Percentiles rank a stretch among this genome's conserved stretches.
These are phyloP conservation scores for Smittia aterrima DNA, from an alignment of 2,888 invertebrate species.

Conservation along the genomic window DNA sequence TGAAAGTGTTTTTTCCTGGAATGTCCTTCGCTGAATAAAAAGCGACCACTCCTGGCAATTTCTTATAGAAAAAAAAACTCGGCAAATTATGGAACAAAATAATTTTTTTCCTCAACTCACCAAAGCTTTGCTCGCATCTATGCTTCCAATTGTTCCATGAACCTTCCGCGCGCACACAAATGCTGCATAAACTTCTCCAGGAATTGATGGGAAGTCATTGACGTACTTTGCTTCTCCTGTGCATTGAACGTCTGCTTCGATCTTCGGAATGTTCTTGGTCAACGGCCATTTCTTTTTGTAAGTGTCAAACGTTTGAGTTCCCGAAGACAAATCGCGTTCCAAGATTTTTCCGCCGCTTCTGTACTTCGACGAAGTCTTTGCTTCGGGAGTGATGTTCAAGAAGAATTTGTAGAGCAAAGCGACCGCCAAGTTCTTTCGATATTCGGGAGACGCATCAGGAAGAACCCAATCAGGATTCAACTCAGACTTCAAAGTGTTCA, in stretches of 20 bases:
- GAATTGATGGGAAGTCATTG: slow-evolving; percentile 51
- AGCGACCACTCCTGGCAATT: slow-evolving; percentile 61
- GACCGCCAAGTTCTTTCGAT: slow-evolving; percentile 61
- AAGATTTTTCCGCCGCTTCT: slow-evolving; percentile 56
- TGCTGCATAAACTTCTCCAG: slow-evolving; percentile 59
- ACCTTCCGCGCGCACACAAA: slow-evolving; percentile 64
- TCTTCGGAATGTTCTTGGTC: slow-evolving; percentile 62
- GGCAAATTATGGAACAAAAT: too few relatives aligned
- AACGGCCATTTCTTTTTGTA: slow-evolving; percentile 63
- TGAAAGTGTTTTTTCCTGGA: slow-evolving; percentile 62
- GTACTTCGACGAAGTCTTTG: slow-evolving; percentile 44
- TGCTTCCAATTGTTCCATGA: slow-evolving; percentile 60
- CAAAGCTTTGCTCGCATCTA: slow-evolving; percentile 66
- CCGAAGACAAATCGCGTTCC: slow-evolving; percentile 59
- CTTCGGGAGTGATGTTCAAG: slow-evolving; percentile 54
- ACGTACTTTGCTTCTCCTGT: slow-evolving; percentile 56
- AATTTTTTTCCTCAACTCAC: too few relatives aligned
- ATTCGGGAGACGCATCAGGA: slow-evolving; percentile 62
- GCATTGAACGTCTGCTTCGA: slow-evolving; percentile 60
- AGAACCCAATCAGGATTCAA: slow-evolving; percentile 59
- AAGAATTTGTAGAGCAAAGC: slow-evolving; percentile 62
- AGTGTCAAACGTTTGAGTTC: slow-evolving; percentile 61
- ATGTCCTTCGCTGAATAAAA: slow-evolving; percentile 65
- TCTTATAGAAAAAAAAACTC: too few relatives aligned
- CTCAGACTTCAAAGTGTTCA: slow-evolving; percentile 54